Conservation (phyloP, 2,888 invertebrate genomes). For the Phasia obesa region DNA sequence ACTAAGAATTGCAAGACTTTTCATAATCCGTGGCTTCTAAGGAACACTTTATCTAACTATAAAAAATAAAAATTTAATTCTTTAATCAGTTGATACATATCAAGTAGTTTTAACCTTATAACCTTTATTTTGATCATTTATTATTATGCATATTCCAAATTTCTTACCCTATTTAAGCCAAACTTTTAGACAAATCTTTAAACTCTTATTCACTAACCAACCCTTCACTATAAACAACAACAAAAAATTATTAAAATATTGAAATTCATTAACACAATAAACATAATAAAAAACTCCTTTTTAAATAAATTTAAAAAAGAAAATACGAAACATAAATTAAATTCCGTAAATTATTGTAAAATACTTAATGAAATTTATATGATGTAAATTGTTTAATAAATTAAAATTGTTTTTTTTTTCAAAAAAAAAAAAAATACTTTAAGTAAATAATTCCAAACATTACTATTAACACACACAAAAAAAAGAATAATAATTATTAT, state of each 20-base stretch:
- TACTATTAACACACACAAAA: slow-evolving; percentile 71
- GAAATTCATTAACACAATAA: slow-evolving; percentile 23
- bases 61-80: no score
- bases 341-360: slow-evolving; percentile 65
- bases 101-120: slow-evolving; percentile 21
- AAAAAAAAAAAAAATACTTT: slow-evolving; percentile 58
- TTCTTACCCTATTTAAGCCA: slow-evolving; percentile 15
- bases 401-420: slow-evolving; percentile 55
- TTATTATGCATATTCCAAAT: not conserved
- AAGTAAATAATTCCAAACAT: slow-evolving; percentile 72
- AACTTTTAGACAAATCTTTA: slow-evolving; percentile 49
- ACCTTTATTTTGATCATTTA: no score
- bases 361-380: slow-evolving; percentile 67
- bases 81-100: not conserved
- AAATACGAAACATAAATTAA: slow-evolving; percentile 24
- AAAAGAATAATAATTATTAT: slow-evolving; percentile 59
- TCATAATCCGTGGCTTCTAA: no score
- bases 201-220: slow-evolving; percentile 60
- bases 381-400: slow-evolving; percentile 67
- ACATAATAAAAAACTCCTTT: slow-evolving; percentile 49
- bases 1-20: no score
- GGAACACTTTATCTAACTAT: no score
- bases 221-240: slow-evolving; percentile 66
- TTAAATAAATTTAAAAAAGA: slow-evolving; percentile 48
- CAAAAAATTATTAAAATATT: slow-evolving; percentile 22